Evolutionary conservation across 2,113 vertebrate species (phyloP).

Genomic region (Eublepharis macularius): DNA sequence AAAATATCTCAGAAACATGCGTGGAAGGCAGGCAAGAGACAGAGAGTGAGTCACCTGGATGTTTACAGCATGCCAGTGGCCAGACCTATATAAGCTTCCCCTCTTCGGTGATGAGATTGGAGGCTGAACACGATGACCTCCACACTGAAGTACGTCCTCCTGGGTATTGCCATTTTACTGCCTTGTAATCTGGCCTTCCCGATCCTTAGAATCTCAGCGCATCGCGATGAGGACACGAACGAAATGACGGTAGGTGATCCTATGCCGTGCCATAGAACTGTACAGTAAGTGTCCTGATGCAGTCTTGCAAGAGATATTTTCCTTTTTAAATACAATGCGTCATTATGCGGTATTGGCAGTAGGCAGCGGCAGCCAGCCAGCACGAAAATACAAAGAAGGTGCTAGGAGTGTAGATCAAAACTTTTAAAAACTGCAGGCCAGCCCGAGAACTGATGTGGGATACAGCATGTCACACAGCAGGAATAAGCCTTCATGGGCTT

Average conservation of each 20-base stretch:
- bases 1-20: not conserved
- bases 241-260: not conserved
- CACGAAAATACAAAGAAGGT: too few species aligned
- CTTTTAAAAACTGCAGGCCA: too few species aligned
- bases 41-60: slow-evolving; percentile 6
- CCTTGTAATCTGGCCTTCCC: not conserved
- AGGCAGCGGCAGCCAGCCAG: too few species aligned
- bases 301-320: too few species aligned
- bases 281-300: not conserved
- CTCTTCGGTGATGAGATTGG: not conserved
- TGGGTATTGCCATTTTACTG: not conserved
- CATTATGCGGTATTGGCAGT: not conserved
- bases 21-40: not conserved
- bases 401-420: too few species aligned
- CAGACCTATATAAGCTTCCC: slow-evolving; percentile 8
- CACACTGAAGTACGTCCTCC: not conserved
- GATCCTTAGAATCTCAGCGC: too few species aligned
- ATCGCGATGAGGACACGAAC: not conserved
- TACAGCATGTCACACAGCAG: too few species aligned
- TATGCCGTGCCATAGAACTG: not conserved
- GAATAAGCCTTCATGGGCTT: too few species aligned
- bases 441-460: not conserved
- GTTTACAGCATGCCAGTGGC: not conserved
- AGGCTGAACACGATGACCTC: not conserved
- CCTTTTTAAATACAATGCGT: not conserved